These are phyloP conservation scores for Ardeotis arabs DNA, from an alignment of 2,113 vertebrate genomes.

Conservation along the genomic window DNA sequence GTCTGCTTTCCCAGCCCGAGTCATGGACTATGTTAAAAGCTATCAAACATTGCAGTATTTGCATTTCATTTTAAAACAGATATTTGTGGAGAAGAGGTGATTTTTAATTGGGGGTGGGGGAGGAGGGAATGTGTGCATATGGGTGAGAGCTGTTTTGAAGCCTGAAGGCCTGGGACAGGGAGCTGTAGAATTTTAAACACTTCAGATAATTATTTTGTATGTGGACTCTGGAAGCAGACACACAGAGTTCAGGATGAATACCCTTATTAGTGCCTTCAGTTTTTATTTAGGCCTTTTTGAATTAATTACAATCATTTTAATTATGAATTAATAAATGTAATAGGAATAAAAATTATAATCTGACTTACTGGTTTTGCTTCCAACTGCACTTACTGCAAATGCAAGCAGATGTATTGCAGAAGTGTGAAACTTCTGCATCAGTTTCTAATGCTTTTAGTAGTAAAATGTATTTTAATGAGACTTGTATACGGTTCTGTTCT, in stretches of 20 bases:
- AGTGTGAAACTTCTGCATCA: background rate
- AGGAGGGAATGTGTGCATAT: background rate
- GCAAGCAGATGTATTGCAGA: background rate
- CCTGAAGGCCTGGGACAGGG: background rate
- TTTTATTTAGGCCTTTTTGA: background rate
- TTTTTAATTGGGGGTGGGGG: background rate
- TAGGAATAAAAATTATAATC: background rate
- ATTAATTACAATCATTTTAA: background rate
- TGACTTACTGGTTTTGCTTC: background rate
- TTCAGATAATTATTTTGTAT: background rate
- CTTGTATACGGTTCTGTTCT: background rate
- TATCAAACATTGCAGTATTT: background rate
- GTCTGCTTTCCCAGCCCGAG: background rate
- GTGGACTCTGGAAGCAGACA: background rate
- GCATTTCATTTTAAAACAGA: accelerated
- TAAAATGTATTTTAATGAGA: background rate
- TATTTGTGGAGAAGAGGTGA: background rate
- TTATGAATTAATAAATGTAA: background rate
- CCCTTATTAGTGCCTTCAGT: background rate
- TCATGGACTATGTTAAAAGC: background rate
- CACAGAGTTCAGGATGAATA: background rate
- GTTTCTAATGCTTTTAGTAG: background rate
- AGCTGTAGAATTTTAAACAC: background rate
- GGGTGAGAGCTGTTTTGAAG: background rate
- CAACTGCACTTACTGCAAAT: background rate